phyloP scores from a whole-genome alignment of 2,113 vertebrate genomes.

The Theropithecus gelada region DNA sequence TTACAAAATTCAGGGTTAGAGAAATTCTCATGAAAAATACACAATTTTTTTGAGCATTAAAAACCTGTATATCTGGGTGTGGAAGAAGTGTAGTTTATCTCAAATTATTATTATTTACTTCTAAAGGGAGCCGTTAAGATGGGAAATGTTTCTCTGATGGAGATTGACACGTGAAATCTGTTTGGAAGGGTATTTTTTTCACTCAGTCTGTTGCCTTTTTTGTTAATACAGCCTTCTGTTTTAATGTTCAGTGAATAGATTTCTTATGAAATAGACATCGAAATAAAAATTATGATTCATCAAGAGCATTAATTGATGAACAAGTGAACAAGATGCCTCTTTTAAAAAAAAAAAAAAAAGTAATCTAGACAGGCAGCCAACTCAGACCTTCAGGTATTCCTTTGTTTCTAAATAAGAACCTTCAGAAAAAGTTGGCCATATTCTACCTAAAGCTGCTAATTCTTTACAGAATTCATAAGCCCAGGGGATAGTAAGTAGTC shows the following conservation, averaged over 20 bases:
- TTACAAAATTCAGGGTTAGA: constrained; percentile 51
- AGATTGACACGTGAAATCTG: neutral
- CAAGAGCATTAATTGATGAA: neutral
- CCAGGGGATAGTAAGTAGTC: neutral
- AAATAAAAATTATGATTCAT: constrained; percentile 5
- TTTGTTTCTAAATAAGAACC: neutral
- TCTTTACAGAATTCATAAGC: constrained; percentile 26
- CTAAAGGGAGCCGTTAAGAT: neutral
- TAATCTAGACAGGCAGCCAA: neutral
- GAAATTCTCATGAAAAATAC: constrained; percentile 37
- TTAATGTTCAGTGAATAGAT: neutral
- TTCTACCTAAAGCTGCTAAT: neutral
- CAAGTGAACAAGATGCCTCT: neutral
- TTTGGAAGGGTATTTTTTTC: neutral
- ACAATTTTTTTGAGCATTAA: neutral
- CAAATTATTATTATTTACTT: neutral
- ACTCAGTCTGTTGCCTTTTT: neutral
- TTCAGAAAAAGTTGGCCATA: neutral
- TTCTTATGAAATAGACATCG: neutral
- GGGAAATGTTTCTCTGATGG: neutral
- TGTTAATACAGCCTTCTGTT: neutral
- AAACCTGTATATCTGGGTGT: neutral
- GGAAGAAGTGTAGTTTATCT: constrained; percentile 5
- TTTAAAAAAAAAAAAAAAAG: neutral
- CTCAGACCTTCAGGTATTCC: neutral